Evolutionary conservation across 2,797 vertebrate species (phyloP), one percentile per base, ranked within the genome.

Genomic region (Atherinosoma microstoma): DNA sequence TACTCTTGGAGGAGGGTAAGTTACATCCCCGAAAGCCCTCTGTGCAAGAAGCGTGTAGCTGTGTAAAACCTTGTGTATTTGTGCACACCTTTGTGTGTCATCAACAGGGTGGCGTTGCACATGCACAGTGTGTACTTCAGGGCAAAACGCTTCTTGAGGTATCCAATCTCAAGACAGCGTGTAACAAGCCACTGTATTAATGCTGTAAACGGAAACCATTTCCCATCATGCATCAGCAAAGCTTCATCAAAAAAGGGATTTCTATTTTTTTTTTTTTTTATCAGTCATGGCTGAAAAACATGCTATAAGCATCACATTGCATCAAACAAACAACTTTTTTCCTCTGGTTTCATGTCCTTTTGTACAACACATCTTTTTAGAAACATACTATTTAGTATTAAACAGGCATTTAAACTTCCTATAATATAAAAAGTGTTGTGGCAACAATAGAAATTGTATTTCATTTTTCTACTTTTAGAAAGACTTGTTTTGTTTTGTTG

Each of bases 341-440:
- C 38, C 51, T 64, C 64, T 40, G 20, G 18, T 38, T 53, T 69
- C 71, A 59, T 8, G 6, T 73, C 36, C 67, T 53, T 78, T 78
- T 73, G 75, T 59, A 76, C 73, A 77, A 84, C 32, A 78, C 27
- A 61, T 66, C 53, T 70, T 61, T 71, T 85, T 84, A 90, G 51
- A 90, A 90, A 87, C 82, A 82, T 82, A 89, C 67, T 80, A 78
- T 78, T 79, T 75, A 77, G 78, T 90, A 82, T 85, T 87, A 92
- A 90, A 91, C 85, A 87, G 84, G 84, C 87, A 84, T 89, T 92
- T 86, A 69, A 92, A 86, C 83, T 80, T 80, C 78, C 87, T 91
- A 93, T 84, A 93, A 94, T 91, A 93, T 85, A 94, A 94, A 94
- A 92, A 92, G 68, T 87, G 82, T 77, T 77, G 78, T 66, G 57